These are phyloP conservation scores for Tuberolachnus salignus DNA, from an alignment of 2,888 invertebrate genomes.

Conservation along the genomic window DNA sequence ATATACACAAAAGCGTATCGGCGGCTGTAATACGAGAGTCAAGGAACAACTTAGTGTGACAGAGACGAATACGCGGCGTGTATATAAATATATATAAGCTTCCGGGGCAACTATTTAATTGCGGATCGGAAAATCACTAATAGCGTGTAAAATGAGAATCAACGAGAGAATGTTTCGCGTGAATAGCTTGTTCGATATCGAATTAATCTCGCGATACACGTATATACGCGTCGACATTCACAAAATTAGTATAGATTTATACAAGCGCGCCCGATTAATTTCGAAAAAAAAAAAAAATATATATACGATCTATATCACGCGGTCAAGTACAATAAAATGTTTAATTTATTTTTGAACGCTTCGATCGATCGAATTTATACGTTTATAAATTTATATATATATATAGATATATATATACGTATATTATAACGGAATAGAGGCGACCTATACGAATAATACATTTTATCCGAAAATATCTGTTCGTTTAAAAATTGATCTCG, in stretches of 20 bases:
- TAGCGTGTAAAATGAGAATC: conserved; percentile 23
- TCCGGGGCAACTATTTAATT: conserved; percentile 23
- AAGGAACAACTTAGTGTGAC: conserved; percentile 20
- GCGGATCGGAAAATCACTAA: conserved; percentile 15
- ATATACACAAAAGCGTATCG: conserved; percentile 22
- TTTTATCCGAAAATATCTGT: no score
- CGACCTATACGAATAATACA: no score
- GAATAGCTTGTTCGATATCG: not conserved
- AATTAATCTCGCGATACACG: not conserved
- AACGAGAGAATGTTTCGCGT: conserved; percentile 19
- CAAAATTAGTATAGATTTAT: not conserved
- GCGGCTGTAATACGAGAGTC: not conserved
- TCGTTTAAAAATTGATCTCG: no score
- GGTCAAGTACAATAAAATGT: no score
- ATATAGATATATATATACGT: no score
- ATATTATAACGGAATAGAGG: no score
- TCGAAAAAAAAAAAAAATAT: no score
- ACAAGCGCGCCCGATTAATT: no score
- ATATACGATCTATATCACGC: no score
- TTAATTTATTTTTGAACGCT: no score
- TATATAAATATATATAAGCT: not conserved
- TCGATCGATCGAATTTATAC: no score
- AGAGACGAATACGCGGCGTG: conserved; percentile 36
- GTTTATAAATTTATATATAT: no score
- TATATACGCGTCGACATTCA: not conserved